Percentiles rank a stretch among this genome's conserved stretches.
Conservation (phyloP, 2,113 vertebrate genomes). For the Ceyx margarethae region DNA sequence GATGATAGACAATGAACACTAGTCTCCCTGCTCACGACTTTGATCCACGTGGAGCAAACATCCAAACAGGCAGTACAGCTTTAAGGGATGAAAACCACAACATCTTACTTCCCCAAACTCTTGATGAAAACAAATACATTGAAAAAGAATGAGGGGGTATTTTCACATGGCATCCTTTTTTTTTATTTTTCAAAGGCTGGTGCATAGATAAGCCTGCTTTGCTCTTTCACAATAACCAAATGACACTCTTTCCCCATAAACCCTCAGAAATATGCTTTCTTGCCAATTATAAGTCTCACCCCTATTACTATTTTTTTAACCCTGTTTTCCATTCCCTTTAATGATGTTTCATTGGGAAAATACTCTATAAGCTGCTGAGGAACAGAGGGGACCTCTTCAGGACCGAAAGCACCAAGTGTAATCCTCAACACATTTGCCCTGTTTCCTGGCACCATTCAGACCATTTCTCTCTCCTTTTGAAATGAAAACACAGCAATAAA, state of each 20-base stretch:
- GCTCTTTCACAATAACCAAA: not conserved
- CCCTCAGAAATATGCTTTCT: not conserved
- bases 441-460: not conserved
- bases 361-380: not conserved
- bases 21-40: not conserved
- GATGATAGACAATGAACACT: not conserved
- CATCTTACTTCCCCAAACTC: not conserved
- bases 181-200: not conserved
- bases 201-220: not conserved
- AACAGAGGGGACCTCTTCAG: not conserved
- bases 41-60: not conserved
- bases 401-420: not conserved
- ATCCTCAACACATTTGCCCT: not conserved
- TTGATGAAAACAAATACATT: not conserved
- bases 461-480: not conserved
- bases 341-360: not conserved
- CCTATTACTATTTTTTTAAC: not conserved
- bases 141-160: not conserved
- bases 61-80: not conserved
- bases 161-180: not conserved
- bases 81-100: not conserved
- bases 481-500: not conserved
- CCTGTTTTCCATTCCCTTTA: not conserved
- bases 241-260: not conserved
- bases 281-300: not conserved